Evolutionary conservation across 1,140 invertebrate species (phyloP).

Genomic region (Zophobas atratus): DNA sequence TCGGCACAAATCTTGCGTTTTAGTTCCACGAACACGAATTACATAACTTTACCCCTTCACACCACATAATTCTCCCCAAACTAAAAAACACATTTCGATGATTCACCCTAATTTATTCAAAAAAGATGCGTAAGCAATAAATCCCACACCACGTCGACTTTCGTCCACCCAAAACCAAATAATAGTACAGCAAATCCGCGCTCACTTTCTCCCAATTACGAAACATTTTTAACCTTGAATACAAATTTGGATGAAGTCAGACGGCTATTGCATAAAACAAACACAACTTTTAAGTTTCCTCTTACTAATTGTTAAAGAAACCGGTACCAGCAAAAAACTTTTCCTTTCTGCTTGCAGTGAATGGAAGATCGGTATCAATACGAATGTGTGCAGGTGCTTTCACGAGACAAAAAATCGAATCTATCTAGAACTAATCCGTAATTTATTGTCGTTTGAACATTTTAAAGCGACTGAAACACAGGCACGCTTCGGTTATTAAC

Average conservation of each 20-base stretch:
- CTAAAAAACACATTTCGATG: background rate
- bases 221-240: constrained; percentile 23
- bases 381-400: constrained; percentile 14
- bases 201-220: constrained; percentile 33
- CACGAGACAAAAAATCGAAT: constrained; percentile 16
- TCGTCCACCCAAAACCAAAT: constrained; percentile 16
- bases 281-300: constrained; percentile 24
- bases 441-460: background rate
- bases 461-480: background rate
- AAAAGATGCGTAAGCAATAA: constrained; percentile 2
- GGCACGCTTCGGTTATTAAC: too few relatives aligned
- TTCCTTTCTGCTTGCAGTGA: constrained; percentile 23
- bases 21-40: too few relatives aligned
- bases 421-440: background rate
- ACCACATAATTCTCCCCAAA: background rate
- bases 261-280: constrained; percentile 19
- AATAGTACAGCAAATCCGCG: constrained; percentile 23
- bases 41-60: too few relatives aligned
- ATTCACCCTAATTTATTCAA: constrained; percentile 11
- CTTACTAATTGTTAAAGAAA: constrained; percentile 2
- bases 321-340: constrained; percentile 14
- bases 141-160: background rate
- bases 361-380: background rate
- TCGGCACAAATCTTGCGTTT: too few relatives aligned
- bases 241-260: constrained; percentile 7